Percentiles rank a stretch among this genome's conserved stretches.
Conservation (phyloP, 2,113 vertebrate species). For the Gadus macrocephalus region DNA sequence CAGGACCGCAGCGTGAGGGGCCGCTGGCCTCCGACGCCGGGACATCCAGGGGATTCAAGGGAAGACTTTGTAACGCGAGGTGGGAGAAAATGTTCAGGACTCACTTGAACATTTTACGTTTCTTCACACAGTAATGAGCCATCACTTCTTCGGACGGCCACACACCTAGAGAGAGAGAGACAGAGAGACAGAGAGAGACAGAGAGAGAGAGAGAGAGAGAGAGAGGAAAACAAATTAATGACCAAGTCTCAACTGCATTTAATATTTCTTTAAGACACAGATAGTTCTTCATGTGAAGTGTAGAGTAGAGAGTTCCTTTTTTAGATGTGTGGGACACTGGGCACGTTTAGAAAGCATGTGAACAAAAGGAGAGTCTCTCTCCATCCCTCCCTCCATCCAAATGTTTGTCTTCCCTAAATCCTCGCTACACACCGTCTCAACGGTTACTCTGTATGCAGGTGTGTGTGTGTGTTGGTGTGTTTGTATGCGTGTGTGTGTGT, state of each 20-base stretch:
- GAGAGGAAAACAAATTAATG: background rate
- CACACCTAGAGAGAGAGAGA: conserved; percentile 75
- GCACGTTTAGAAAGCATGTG: background rate
- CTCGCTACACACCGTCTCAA: conserved; percentile 53
- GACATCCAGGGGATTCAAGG: background rate
- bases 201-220: conserved; percentile 2
- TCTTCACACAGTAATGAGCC: conserved; percentile 94
- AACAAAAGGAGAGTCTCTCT: conserved; percentile 29
- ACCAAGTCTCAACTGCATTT: no score
- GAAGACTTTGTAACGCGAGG: background rate
- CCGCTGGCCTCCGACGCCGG: conserved; percentile 23
- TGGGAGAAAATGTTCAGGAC: conserved; percentile 26
- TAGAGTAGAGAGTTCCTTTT: background rate
- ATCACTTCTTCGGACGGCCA: conserved; percentile 97
- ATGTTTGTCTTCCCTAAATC: conserved; percentile 58
- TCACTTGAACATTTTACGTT: conserved; percentile 87
- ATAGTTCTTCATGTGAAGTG: no score
- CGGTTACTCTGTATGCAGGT: conserved; percentile 47
- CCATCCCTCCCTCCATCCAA: conserved; percentile 31
- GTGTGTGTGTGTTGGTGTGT: conserved; percentile 4
- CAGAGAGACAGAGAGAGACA: background rate
- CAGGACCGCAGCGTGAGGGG: no score
- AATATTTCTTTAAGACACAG: no score
- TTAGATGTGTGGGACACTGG: background rate
- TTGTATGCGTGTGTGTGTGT: no score